Percentiles rank a stretch among this genome's conserved stretches.
Conservation (phyloP, 2,888 invertebrate genomes). For the Perithous albicinctus region DNA sequence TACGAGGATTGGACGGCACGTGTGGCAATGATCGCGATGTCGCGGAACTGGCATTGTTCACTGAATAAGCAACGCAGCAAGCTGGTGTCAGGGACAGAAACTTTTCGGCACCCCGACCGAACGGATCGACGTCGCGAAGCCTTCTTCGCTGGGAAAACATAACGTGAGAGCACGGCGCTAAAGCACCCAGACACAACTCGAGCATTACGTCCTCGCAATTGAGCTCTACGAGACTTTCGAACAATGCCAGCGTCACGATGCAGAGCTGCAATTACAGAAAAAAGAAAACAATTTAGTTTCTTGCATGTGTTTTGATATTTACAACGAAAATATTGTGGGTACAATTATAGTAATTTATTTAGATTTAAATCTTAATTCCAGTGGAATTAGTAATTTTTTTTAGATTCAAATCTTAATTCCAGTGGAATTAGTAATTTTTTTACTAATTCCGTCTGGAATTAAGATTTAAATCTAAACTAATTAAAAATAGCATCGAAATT, state of each 20-base stretch:
- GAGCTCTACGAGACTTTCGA: slow-evolving; percentile 95
- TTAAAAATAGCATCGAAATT: background rate
- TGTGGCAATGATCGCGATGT: slow-evolving; percentile 73
- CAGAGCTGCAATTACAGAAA: slow-evolving; percentile 87
- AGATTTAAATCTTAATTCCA: too few relatives aligned
- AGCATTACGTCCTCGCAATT: slow-evolving; percentile 99
- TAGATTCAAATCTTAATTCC: too few relatives aligned
- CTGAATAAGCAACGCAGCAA: slow-evolving; percentile 85
- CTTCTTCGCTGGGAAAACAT: slow-evolving; percentile 92
- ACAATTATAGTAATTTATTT: too few relatives aligned
- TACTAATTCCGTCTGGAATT: too few relatives aligned
- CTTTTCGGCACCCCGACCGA: slow-evolving; percentile 90
- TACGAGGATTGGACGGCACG: slow-evolving; percentile 64
- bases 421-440: too few relatives aligned
- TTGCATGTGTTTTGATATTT: background rate
- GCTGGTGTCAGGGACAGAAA: slow-evolving; percentile 91
- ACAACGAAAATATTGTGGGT: too few relatives aligned
- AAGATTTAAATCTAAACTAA: too few relatives aligned
- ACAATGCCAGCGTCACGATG: slow-evolving; percentile 94
- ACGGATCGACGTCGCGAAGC: slow-evolving; percentile 90
- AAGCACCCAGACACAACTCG: slow-evolving; percentile 94
- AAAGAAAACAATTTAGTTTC: background rate
- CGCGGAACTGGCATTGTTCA: slow-evolving; percentile 50
- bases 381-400: too few relatives aligned
- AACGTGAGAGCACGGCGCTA: slow-evolving; percentile 92